phyloP scores from a whole-genome alignment of 2,888 invertebrate species.

The Leucoma salicis region DNA sequence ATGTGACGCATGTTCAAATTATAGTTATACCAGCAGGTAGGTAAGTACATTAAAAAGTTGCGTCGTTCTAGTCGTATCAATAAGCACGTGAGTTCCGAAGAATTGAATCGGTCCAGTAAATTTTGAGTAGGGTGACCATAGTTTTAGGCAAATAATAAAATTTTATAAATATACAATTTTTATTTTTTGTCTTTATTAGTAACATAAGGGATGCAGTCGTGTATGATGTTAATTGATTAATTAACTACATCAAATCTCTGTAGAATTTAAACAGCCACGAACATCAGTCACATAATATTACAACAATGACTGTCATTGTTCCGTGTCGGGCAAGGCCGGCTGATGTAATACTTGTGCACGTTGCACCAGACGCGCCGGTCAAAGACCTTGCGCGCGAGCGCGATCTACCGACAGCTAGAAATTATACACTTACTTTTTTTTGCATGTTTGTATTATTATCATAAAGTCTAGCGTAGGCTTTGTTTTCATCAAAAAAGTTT shows the following conservation, averaged over 20 bases:
- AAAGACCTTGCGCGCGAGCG: conserved; percentile 62
- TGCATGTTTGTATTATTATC: no score
- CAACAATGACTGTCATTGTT: conserved; percentile 54
- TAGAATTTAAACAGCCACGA: conserved; percentile 36
- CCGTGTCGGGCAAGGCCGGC: conserved; percentile 71
- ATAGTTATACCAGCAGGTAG: not conserved
- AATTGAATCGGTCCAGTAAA: conserved; percentile 10
- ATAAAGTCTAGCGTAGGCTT: no score
- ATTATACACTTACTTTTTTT: conserved; percentile 36
- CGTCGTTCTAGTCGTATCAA: not conserved
- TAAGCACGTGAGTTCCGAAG: conserved; percentile 5
- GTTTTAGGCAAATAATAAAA: not conserved
- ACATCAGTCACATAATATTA: conserved; percentile 29
- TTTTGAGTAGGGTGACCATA: conserved; percentile 34
- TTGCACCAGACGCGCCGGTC: conserved; percentile 70
- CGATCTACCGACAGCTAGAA: conserved; percentile 48
- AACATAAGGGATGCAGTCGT: no score
- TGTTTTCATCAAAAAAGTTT: no score
- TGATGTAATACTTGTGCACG: conserved; percentile 64
- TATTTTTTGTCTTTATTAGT: no score
- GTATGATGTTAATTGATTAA: no score
- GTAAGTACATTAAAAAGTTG: not conserved
- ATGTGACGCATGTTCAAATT: conserved; percentile 11
- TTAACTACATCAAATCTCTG: no score
- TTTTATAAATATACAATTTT: not conserved